Evolutionary conservation across 2,888 invertebrate species (phyloP).

Genomic region (Ptychoptera contaminata): DNA sequence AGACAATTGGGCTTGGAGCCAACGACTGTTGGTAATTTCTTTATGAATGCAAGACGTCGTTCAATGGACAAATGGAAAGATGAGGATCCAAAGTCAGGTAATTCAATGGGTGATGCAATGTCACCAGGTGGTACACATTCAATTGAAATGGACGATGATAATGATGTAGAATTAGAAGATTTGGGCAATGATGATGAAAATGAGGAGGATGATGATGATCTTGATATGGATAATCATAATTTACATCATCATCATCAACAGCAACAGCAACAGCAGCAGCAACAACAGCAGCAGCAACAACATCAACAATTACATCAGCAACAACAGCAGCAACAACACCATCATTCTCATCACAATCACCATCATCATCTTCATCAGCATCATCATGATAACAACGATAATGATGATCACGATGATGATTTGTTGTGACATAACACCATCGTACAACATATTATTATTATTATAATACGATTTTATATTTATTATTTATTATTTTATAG

Average conservation of each 20-base stretch:
- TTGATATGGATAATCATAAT: constrained; percentile 13
- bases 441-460: too few species aligned
- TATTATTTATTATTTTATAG: too few species aligned
- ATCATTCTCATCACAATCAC: too few species aligned
- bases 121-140: constrained; percentile 21
- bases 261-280: constrained; percentile 8
- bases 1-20: constrained; percentile 92
- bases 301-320: background rate
- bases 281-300: constrained; percentile 5
- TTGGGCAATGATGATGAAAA: constrained; percentile 19
- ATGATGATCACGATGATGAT: constrained; percentile 1
- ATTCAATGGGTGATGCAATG: constrained; percentile 7
- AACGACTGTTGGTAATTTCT: constrained; percentile 97
- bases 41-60: constrained; percentile 98
- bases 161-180: constrained; percentile 24
- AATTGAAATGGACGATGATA: constrained; percentile 23
- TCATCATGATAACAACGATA: constrained; percentile 4
- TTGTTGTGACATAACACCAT: constrained; percentile 5
- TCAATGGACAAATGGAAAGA: constrained; percentile 98
- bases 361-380: background rate
- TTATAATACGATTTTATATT: too few species aligned
- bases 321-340: constrained; percentile 1
- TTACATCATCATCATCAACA: constrained; percentile 10
- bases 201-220: constrained; percentile 19
- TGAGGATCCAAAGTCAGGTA: constrained; percentile 41